These are phyloP conservation scores for Melanotaenia trifasciata DNA, from an alignment of 2,797 vertebrate genomes.

Conservation along the genomic window DNA sequence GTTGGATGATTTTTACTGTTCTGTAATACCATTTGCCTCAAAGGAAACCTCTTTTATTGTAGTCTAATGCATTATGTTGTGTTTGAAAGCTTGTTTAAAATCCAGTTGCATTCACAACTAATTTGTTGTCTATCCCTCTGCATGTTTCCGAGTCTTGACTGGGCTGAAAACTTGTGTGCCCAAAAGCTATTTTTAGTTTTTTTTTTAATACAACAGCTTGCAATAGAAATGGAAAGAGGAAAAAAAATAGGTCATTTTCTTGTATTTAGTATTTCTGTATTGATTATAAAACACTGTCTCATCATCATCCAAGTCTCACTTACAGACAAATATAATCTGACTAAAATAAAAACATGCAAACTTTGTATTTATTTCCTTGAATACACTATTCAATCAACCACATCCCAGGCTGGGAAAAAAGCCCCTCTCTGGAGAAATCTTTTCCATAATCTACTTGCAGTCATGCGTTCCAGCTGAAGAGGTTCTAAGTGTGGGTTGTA, in stretches of 20 bases:
- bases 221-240: background rate
- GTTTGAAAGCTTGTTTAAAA: constrained; percentile 22
- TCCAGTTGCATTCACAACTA: constrained; percentile 12
- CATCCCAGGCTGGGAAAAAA: background rate
- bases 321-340: background rate
- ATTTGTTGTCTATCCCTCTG: background rate
- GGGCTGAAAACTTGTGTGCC: background rate
- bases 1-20: background rate
- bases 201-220: background rate
- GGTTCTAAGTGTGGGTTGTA: background rate
- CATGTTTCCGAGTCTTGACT: background rate
- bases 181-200: background rate
- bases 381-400: background rate
- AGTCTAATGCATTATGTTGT: constrained; percentile 16
- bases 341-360: background rate
- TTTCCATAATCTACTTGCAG: constrained; percentile 5
- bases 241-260: background rate
- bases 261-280: background rate
- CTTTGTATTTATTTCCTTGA: background rate
- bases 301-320: background rate
- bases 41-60: constrained; percentile 13
- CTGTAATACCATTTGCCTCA: constrained; percentile 8
- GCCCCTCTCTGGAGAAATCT: background rate
- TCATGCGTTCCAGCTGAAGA: constrained; percentile 3
- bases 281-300: background rate